phyloP scores from a whole-genome alignment of 2,797 vertebrate genomes.

The Ammospiza maritima region DNA sequence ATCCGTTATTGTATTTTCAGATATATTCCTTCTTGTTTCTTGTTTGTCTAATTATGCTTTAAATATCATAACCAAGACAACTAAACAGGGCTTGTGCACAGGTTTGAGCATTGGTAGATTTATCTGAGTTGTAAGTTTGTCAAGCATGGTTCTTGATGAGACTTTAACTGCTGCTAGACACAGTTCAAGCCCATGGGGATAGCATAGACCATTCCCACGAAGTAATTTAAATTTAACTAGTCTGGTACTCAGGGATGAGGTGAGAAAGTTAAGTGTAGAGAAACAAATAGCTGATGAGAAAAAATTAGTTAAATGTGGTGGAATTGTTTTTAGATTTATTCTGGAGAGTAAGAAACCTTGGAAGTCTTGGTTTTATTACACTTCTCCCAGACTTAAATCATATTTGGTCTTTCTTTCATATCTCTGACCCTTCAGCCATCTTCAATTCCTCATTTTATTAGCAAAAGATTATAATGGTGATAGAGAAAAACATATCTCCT shows the following conservation, averaged over 20 bases:
- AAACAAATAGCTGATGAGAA: not conserved
- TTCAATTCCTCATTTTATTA: not conserved
- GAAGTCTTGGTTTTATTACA: not conserved
- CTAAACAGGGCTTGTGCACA: not conserved
- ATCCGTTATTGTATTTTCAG: not conserved
- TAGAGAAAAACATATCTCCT: not conserved
- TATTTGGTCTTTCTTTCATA: not conserved
- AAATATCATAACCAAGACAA: not conserved
- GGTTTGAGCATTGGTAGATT: not conserved
- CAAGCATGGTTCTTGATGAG: not conserved
- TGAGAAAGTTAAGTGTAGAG: not conserved
- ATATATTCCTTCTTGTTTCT: not conserved
- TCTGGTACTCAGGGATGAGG: fast-evolving
- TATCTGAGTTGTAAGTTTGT: not conserved
- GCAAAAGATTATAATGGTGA: not conserved
- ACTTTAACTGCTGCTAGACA: not conserved
- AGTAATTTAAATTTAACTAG: not conserved
- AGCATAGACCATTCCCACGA: not conserved
- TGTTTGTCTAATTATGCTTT: not conserved
- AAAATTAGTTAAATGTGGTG: not conserved
- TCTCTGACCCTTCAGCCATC: not conserved
- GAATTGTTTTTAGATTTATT: not conserved
- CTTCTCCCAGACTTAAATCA: not conserved
- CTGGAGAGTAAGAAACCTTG: not conserved
- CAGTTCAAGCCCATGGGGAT: not conserved